Evolutionary conservation across 2,888 invertebrate species (phyloP).

Genomic region (Leucoma salicis): DNA sequence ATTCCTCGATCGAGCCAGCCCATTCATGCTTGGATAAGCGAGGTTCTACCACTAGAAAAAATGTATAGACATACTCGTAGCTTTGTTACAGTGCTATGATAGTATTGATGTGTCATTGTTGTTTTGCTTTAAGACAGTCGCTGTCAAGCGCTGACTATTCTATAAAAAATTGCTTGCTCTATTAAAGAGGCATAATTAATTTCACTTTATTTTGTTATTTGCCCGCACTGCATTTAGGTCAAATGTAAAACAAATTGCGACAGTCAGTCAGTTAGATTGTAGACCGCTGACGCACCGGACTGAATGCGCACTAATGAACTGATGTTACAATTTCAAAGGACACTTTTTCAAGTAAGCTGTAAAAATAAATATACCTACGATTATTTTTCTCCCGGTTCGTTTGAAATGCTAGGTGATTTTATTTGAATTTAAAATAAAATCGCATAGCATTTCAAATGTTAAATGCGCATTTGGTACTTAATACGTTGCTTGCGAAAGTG

Average conservation of each 20-base stretch:
- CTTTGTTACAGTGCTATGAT: too few relatives aligned
- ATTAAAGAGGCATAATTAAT: too few relatives aligned
- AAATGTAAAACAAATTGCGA: slow-evolving; percentile 57
- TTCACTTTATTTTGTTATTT: too few relatives aligned
- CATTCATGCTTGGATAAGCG: too few relatives aligned
- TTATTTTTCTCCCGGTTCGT: slow-evolving; percentile 25
- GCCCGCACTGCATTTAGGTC: slow-evolving; percentile 45
- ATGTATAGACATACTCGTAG: too few relatives aligned
- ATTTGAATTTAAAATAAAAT: not conserved
- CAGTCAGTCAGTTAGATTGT: slow-evolving; percentile 41
- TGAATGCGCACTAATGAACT: slow-evolving; percentile 70
- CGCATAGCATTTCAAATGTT: not conserved
- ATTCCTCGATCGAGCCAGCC: too few relatives aligned
- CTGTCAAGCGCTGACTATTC: too few relatives aligned
- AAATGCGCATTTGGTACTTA: not conserved
- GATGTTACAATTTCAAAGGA: slow-evolving; percentile 53
- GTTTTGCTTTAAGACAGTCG: too few relatives aligned
- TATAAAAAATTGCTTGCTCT: too few relatives aligned
- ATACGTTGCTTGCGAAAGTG: too few relatives aligned
- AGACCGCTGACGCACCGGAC: slow-evolving; percentile 49
- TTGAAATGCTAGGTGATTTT: slow-evolving; percentile 6
- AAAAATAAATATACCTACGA: slow-evolving; percentile 35
- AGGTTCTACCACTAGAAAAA: too few relatives aligned
- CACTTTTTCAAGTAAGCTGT: slow-evolving; percentile 48
- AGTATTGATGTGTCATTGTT: too few relatives aligned